Conservation (phyloP, 2,113 vertebrate genomes). For the Neogale vison region DNA sequence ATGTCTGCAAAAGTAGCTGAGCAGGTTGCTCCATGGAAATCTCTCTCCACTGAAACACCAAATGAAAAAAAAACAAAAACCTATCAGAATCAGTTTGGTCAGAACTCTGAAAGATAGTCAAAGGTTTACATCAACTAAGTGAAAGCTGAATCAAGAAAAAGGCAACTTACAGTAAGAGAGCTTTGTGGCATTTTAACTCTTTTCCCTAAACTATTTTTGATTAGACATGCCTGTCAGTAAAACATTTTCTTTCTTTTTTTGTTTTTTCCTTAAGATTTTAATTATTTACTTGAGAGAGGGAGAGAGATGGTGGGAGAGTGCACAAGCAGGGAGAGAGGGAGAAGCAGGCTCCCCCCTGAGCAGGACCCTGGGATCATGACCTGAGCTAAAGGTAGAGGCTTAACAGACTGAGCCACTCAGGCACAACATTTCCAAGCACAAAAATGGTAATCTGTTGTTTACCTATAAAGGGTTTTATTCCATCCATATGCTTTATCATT, state of each 20-base stretch:
- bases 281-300: background rate
- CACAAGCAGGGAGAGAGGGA: background rate
- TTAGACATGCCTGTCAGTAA: background rate
- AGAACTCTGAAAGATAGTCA: background rate
- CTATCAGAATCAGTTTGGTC: background rate
- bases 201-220: background rate
- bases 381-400: too few relatives aligned
- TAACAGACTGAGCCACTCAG: too few relatives aligned
- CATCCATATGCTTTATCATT: background rate
- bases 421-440: background rate
- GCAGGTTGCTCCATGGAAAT: background rate
- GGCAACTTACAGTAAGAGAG: background rate
- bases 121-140: background rate
- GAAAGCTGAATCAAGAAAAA: background rate
- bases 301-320: background rate
- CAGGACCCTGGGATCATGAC: background rate
- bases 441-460: background rate
- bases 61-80: background rate
- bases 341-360: too few relatives aligned
- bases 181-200: background rate
- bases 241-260: background rate
- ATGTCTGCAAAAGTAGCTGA: background rate
- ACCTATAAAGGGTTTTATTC: background rate
- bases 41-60: background rate
- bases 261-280: background rate